These are phyloP conservation scores for Colinus virginianus DNA, from an alignment of 2,113 vertebrate genomes.

Conservation along the genomic window DNA sequence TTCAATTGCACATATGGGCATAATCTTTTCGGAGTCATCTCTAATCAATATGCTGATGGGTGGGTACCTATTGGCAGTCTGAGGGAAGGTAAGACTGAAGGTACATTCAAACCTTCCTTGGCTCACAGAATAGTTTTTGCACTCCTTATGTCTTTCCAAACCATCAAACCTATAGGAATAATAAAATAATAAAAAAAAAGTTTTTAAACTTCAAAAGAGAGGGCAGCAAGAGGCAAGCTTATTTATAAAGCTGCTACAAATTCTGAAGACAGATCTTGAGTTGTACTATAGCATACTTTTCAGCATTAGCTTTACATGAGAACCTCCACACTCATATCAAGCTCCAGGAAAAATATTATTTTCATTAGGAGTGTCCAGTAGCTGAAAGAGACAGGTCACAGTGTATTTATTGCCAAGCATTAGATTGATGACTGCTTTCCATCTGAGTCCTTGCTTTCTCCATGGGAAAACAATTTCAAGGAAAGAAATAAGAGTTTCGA, in stretches of 20 bases:
- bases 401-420: not conserved
- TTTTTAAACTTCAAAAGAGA: not conserved
- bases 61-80: not conserved
- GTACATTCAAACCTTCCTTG: conserved; percentile 4
- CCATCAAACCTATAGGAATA: conserved; percentile 32
- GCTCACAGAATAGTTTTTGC: not conserved
- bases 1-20: conserved; percentile 45
- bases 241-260: not conserved
- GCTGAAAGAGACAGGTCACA: not conserved
- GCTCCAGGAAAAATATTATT: not conserved
- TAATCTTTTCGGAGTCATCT: conserved; percentile 32
- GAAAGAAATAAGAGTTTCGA: not conserved
- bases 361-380: not conserved
- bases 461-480: not conserved
- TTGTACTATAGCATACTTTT: not conserved
- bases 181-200: not conserved
- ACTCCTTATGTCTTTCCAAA: not conserved
- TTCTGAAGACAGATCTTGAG: not conserved
- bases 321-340: not conserved
- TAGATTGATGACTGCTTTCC: not conserved
- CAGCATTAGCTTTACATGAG: not conserved
- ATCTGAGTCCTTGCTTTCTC: not conserved
- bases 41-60: conserved; percentile 36
- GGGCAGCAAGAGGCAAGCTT: not conserved
- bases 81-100: conserved; percentile 46